Evolutionary conservation across 2,113 vertebrate genomes (phyloP).

Genomic region (Zosterops lateralis): DNA sequence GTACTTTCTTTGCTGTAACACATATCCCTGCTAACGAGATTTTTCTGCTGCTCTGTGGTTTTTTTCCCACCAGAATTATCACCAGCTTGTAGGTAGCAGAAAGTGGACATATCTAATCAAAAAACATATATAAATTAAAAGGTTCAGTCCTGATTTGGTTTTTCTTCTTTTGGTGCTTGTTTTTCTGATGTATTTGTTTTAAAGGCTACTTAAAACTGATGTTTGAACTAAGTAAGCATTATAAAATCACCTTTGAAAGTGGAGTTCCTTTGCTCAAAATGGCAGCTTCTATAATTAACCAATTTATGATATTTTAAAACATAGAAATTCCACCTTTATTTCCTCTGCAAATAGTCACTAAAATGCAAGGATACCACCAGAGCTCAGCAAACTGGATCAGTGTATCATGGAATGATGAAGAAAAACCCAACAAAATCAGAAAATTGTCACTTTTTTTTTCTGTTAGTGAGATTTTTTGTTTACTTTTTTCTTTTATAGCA

Average conservation of each 20-base stretch:
- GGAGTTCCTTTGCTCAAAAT: neutral
- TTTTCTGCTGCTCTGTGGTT: neutral
- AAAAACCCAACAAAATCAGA: neutral
- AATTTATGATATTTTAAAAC: neutral
- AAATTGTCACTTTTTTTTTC: neutral
- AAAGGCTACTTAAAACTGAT: neutral
- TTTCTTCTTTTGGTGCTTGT: fast-evolving
- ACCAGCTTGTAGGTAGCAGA: neutral
- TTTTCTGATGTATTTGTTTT: neutral
- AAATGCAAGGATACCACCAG: neutral
- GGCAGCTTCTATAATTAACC: neutral
- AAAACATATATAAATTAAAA: neutral
- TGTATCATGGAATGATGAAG: neutral
- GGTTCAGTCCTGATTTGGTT: fast-evolving
- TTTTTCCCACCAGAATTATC: neutral
- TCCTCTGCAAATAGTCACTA: neutral
- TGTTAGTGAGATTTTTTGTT: neutral
- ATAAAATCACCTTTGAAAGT: neutral
- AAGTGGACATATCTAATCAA: neutral
- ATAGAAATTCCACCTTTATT: neutral
- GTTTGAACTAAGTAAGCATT: neutral
- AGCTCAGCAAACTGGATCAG: neutral
- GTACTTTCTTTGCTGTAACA: neutral
- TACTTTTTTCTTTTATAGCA: neutral
- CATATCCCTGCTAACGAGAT: neutral